Evolutionary conservation across 2,888 invertebrate species (phyloP), one percentile per base, ranked within the genome.

Genomic region (Drosophila multiciliata): DNA sequence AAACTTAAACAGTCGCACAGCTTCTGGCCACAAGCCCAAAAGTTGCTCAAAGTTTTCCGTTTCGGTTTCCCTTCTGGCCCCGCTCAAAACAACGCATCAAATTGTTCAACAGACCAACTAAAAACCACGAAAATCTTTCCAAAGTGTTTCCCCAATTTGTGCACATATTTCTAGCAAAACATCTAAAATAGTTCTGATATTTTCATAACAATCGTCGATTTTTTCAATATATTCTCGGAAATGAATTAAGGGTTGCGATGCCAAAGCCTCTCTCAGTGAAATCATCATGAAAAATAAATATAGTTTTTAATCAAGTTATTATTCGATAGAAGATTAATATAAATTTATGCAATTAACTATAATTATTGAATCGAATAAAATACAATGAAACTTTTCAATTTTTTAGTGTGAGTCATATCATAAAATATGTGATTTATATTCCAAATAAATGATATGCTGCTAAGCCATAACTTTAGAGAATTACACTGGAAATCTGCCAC

Each of bases 21-120:
- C 65, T 78, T 78, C 66, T 74, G 77, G 79, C 79, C 77, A 74
- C 76, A 77, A 77, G 75, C 70, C 79, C 79, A 74, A 59, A 75
- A 77, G 75, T 79, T 77, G 64, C 60, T 42, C 61, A 70, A 77
- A 77, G 61, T 74, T 74, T 62, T 64, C 49, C 17, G 36, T 11
- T 36, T 45, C 20, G 20, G 45, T 45, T 45, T 45, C 20, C 45
- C 45, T 45, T 45, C 20, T 23, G 45, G 45, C 54, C 54, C 3
- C 45, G 57, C 42, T 60, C 53, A 35, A 57, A 45, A 45, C 64
- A 66, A 64, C 75, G 65, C 65, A 64, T 65, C 75, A 59, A 77
- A 75, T 78, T 76, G 74, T 68, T 64, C 60, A 52, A 77, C 73
- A 75, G 68, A 73, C 78, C 78, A 62, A 45, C 67, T 59, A 40